These are phyloP conservation scores for Zeuzera pyrina DNA, from an alignment of 2,888 invertebrate genomes.

Conservation along the genomic window DNA sequence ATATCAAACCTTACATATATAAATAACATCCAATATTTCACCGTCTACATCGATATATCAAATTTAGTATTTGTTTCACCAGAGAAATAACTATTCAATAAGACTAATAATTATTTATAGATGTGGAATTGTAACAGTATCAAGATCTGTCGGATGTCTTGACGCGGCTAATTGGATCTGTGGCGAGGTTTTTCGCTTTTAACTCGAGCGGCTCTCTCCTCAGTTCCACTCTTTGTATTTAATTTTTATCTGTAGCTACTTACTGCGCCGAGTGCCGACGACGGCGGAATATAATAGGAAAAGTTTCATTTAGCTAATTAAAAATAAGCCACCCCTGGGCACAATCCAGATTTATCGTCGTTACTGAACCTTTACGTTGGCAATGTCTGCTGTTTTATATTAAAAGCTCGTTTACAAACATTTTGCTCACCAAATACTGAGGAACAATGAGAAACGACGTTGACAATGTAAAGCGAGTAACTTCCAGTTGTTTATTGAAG, in stretches of 20 bases:
- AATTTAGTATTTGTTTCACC: too few relatives aligned
- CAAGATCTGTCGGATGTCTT: constrained; percentile 44
- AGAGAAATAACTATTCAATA: too few relatives aligned
- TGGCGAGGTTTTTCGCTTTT: constrained; percentile 43
- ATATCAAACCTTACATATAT: constrained; percentile 21
- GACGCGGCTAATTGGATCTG: constrained; percentile 56
- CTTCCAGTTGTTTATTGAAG: constrained; percentile 28
- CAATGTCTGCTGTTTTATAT: constrained; percentile 37
- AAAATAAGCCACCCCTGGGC: constrained; percentile 55
- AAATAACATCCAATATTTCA: constrained; percentile 23
- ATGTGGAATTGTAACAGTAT: constrained; percentile 40
- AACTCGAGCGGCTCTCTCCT: constrained; percentile 27
- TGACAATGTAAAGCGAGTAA: constrained; percentile 35
- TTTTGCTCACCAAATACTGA: constrained; percentile 33
- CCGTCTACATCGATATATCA: too few relatives aligned
- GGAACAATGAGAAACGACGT: constrained; percentile 38
- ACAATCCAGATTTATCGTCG: constrained; percentile 55
- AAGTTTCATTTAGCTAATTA: constrained; percentile 68
- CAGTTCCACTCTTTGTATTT: constrained; percentile 41
- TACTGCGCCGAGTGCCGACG: constrained; percentile 35
- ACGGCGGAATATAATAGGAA: constrained; percentile 54
- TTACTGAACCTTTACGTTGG: constrained; percentile 40
- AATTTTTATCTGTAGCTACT: constrained; percentile 43
- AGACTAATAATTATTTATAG: too few relatives aligned
- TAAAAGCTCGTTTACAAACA: constrained; percentile 41